These are phyloP conservation scores for Terebella lapidaria DNA, from an alignment of 2,888 invertebrate genomes.

Conservation along the genomic window DNA sequence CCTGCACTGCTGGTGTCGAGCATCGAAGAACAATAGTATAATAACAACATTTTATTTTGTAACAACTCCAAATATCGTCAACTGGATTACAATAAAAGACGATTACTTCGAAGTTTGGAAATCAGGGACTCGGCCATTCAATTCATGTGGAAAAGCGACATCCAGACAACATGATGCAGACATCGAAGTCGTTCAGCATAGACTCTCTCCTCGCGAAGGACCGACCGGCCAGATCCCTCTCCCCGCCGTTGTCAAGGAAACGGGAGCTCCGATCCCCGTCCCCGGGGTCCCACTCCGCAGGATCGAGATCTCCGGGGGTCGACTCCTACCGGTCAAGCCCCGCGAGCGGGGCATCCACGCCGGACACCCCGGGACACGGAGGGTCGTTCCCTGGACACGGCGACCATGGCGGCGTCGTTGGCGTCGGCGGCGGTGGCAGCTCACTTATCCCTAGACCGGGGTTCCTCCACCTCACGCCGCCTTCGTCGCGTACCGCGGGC, in stretches of 20 bases:
- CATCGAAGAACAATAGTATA: too few relatives aligned
- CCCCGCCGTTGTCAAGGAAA: neutral
- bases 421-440: conserved; percentile 1
- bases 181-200: conserved; percentile 76
- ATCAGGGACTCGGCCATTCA: too few relatives aligned
- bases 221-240: neutral
- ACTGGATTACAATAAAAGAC: too few relatives aligned
- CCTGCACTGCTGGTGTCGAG: too few relatives aligned
- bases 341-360: neutral
- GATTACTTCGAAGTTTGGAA: too few relatives aligned
- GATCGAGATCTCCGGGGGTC: neutral
- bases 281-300: neutral
- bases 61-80: too few relatives aligned
- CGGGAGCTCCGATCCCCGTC: neutral
- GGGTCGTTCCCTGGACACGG: neutral
- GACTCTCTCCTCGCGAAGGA: conserved; percentile 75
- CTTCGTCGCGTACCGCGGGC: neutral
- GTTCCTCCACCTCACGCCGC: neutral
- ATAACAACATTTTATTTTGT: too few relatives aligned
- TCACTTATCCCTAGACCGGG: conserved; percentile 7
- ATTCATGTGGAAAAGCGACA: too few relatives aligned
- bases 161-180: neutral
- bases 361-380: neutral
- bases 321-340: conserved; percentile 1
- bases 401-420: neutral